Evolutionary conservation across 2,888 invertebrate genomes (phyloP).

Genomic region (Lottia scabra): DNA sequence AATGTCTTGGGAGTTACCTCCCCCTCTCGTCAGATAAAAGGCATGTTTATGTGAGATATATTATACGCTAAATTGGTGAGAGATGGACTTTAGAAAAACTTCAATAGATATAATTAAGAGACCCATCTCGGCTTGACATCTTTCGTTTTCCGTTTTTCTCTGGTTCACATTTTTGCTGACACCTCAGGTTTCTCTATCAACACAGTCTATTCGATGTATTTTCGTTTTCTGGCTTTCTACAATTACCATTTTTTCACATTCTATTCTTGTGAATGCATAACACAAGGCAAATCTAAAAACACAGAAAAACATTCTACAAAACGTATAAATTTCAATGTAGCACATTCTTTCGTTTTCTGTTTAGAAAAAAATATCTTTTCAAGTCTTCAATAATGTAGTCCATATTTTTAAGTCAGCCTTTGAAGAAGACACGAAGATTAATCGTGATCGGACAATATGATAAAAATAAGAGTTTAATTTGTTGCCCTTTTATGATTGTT

Average conservation of each 20-base stretch:
- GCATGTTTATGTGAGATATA: slow-evolving; percentile 22
- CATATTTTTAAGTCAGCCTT: too few species aligned
- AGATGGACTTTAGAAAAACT: slow-evolving; percentile 30
- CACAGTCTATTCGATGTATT: not conserved
- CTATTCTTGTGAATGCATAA: not conserved
- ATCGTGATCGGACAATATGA: too few species aligned
- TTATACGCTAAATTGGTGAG: slow-evolving; percentile 32
- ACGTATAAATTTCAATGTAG: not conserved
- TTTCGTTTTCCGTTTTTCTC: slow-evolving; percentile 15
- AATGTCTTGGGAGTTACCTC: not conserved
- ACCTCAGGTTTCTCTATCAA: not conserved
- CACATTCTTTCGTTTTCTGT: not conserved
- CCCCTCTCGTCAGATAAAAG: not conserved
- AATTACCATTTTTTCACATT: not conserved
- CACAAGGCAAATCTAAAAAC: not conserved
- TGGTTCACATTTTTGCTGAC: not conserved
- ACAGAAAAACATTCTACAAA: not conserved
- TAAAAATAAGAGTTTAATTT: too few species aligned
- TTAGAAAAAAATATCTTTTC: too few species aligned
- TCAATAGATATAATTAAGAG: slow-evolving; percentile 19
- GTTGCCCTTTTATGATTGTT: too few species aligned
- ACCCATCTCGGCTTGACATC: slow-evolving; percentile 17
- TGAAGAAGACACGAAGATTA: too few species aligned
- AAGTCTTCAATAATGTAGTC: too few species aligned
- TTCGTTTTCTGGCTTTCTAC: not conserved